Evolutionary conservation across 1,140 invertebrate species (phyloP).

Genomic region (Pseudomyrmex gracilis): DNA sequence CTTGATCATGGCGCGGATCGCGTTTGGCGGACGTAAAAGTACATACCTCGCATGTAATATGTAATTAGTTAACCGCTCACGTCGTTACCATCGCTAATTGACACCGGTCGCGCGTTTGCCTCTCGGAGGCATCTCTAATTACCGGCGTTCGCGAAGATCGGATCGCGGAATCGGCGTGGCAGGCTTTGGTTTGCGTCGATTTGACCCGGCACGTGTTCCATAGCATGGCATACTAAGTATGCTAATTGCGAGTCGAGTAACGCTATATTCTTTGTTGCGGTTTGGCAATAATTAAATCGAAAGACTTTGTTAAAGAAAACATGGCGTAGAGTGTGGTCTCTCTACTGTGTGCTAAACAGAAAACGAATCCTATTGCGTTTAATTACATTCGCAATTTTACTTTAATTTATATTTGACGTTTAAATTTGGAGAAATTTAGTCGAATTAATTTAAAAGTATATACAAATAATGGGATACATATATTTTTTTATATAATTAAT

Average conservation of each 20-base stretch:
- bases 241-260: slow-evolving; percentile 41
- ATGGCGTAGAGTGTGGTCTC: background rate
- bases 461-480: background rate
- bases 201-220: slow-evolving; percentile 19
- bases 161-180: slow-evolving; percentile 17
- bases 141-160: slow-evolving; percentile 31
- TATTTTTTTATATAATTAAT: background rate
- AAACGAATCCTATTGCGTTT: slow-evolving; percentile 36
- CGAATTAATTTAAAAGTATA: background rate
- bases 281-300: slow-evolving; percentile 42
- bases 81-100: slow-evolving; percentile 52
- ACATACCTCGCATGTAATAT: slow-evolving; percentile 12
- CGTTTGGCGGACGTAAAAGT: slow-evolving; percentile 24
- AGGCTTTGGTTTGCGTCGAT: background rate
- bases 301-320: slow-evolving; percentile 27
- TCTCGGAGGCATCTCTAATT: slow-evolving; percentile 49
- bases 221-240: slow-evolving; percentile 29
- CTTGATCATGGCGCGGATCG: slow-evolving; percentile 9
- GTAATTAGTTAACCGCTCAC: slow-evolving; percentile 53
- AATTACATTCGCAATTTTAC: background rate
- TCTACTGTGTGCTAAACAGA: slow-evolving; percentile 17
- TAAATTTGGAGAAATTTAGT: background rate
- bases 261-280: slow-evolving; percentile 26
- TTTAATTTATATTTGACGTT: background rate
- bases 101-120: slow-evolving; percentile 41